Conservation (phyloP, 1,140 invertebrate genomes). For the Aphis craccivora region DNA sequence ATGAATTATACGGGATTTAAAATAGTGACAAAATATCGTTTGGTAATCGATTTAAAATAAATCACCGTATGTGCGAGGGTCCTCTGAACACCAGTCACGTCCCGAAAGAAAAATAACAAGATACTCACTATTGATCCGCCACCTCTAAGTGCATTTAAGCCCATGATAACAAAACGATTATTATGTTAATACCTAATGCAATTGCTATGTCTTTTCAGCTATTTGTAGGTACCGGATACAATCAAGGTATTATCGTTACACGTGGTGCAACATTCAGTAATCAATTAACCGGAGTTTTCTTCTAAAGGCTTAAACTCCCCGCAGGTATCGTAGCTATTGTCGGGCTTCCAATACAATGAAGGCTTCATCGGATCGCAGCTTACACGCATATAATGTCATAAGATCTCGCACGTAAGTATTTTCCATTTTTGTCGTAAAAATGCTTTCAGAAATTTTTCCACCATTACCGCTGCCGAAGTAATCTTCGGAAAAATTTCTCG, state of each 20-base stretch:
- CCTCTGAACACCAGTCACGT: not conserved
- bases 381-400: not conserved
- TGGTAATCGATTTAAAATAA: not conserved
- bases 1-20: too few relatives aligned
- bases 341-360: not conserved
- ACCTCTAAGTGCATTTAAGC: not conserved
- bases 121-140: not conserved
- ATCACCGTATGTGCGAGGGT: not conserved
- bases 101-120: not conserved
- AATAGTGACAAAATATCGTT: not conserved
- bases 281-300: slow-evolving; percentile 42
- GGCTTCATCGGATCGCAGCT: not conserved
- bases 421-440: not conserved
- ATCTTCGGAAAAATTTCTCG: not conserved
- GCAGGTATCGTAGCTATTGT: not conserved
- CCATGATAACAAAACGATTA: not conserved
- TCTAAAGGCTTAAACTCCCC: not conserved
- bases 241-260: not conserved
- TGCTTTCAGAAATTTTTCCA: not conserved
- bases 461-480: not conserved
- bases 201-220: slow-evolving; percentile 8
- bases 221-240: slow-evolving; percentile 13
- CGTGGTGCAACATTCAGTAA: not conserved
- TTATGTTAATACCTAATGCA: not conserved
- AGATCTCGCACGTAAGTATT: not conserved